Base-by-base conservation (phyloP, 2,888 invertebrate species). In the Acronicta leporina region DNA sequence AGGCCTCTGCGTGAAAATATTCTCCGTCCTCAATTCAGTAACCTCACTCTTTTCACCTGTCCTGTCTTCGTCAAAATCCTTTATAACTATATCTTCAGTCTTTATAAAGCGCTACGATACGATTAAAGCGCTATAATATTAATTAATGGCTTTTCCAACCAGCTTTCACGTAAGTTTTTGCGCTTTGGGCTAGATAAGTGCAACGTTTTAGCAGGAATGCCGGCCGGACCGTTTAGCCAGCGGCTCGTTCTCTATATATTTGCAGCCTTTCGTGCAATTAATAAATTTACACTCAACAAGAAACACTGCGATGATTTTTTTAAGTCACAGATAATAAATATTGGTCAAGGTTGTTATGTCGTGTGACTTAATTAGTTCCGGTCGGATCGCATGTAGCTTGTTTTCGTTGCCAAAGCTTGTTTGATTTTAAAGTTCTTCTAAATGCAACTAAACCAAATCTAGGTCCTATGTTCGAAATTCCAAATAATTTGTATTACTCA, bases 201-300 rank as follows among this genome's bases (percentile, higher is more conserved):
- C 64, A 60, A 70, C 70, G 56, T 72, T 79, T 73, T 77, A 64
- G 11, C 59, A 54, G 66, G 81, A 84, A 81, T 82, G 79, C 55
- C 27, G 70, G 53, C 66, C 53, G 27, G 53, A 51, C 67, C 51
- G 62, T 51, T 59, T 75, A 61, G 51, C 47, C 51, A 63, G 14
- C 43, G 44, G 47, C 54, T 53, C n/a, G 59, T 61, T 63, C 75
- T 77, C 69, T 45, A 68, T 65, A 64, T 54, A 67, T 75, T 62
- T 62, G 58, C 63, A 55, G 70, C 73, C 76, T 80, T 82, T 81
- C 80, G 72, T 81, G 63, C 70, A 68, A 84, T 85, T 79, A 83
- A 85, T 85, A 83, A 84, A 82, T 74, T 83, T 84, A 86, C 75
- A 74, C 63, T 56, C 77, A 73, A 51, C 54, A 33, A 68, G 79